Evolutionary conservation across 2,113 vertebrate species (phyloP), one percentile per base, ranked within the genome.

Genomic region (Tapirus terrestris): DNA sequence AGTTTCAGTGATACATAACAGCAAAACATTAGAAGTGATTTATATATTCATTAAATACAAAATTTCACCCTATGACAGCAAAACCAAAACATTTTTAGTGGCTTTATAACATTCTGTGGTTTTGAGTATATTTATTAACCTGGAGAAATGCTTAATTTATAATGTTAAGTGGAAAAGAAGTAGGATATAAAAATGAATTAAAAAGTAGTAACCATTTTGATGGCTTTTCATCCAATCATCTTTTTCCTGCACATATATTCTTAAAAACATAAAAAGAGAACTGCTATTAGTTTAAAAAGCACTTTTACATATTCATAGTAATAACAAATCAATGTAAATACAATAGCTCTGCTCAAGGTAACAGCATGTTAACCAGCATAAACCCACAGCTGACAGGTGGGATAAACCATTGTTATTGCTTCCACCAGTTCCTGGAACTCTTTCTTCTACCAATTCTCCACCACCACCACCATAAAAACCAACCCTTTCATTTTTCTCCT

Each of bases 141-240:
- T 60, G 51, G 29, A 91, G 20, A 96, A 86, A 73, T 83, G 65
- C 12, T 85, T 80, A 72, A n/a, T 36, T 70, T 84, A 72, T 29
- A 79, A 80, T 43, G 20, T 39, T 85, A 60, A 85, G 21, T 82
- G 39, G 45, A 68, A 92, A 93, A 88, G 53, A 68, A 76, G 48
- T 8, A 67, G n/a, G 8, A 56, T 53, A 91, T 65, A 77, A 93
- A 75, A 97, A 94, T 65, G 23, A 94, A 87, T 79, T 83, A 39
- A 97, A 94, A 89, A 88, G 48, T 84, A 80, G 51, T 80, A 84
- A 85, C 21, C 20, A 94, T 83, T 90, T 89, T 87, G 51, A 79
- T 76, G 0, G 65, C 36, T 76, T 95, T 95, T 91, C 39, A 96
- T 58, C 25, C 43, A 91, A 73, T 12, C 27, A n/a, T 83, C 89